Conservation (phyloP, 2,797 vertebrate genomes). For the Sebastes vulpes region DNA sequence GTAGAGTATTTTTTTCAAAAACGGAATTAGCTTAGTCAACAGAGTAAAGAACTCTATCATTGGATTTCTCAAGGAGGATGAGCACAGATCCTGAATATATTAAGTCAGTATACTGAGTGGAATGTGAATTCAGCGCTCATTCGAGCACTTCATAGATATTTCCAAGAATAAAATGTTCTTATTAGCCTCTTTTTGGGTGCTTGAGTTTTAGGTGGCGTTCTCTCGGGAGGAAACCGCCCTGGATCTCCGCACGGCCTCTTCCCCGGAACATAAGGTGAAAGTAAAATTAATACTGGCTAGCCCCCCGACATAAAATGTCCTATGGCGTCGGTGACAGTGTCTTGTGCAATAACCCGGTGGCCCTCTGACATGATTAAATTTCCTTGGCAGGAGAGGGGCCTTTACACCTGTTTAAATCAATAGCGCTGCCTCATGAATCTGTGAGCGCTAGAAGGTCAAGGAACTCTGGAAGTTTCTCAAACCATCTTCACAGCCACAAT, state of each 20-base stretch:
- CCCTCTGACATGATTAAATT: conserved; percentile 81
- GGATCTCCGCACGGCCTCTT: not conserved
- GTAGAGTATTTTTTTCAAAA: not conserved
- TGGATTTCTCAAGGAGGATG: conserved; percentile 52
- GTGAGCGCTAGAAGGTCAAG: conserved; percentile 72
- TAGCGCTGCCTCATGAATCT: conserved; percentile 80
- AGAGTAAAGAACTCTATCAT: conserved; percentile 45
- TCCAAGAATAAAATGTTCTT: conserved; percentile 28
- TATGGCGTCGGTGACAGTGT: conserved; percentile 64
- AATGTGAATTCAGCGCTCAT: conserved; percentile 16
- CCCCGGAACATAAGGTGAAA: conserved; percentile 20
- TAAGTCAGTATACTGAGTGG: conserved; percentile 24
- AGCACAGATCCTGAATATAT: conserved; percentile 53
- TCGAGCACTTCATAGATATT: conserved; percentile 11
- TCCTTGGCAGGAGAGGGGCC: conserved; percentile 57
- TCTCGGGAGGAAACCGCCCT: conserved; percentile 4
- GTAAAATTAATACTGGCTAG: conserved; percentile 57
- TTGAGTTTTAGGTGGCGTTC: not conserved
- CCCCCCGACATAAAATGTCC: conserved; percentile 57
- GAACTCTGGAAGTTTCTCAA: conserved; percentile 48
- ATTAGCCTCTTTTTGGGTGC: conserved; percentile 22
- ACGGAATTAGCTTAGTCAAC: conserved; percentile 54
- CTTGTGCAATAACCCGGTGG: conserved; percentile 73
- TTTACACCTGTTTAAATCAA: conserved; percentile 85
- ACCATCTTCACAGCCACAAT: conserved; percentile 34